Evolutionary conservation across 2,888 invertebrate genomes (phyloP).

Genomic region (Operophtera brumata): DNA sequence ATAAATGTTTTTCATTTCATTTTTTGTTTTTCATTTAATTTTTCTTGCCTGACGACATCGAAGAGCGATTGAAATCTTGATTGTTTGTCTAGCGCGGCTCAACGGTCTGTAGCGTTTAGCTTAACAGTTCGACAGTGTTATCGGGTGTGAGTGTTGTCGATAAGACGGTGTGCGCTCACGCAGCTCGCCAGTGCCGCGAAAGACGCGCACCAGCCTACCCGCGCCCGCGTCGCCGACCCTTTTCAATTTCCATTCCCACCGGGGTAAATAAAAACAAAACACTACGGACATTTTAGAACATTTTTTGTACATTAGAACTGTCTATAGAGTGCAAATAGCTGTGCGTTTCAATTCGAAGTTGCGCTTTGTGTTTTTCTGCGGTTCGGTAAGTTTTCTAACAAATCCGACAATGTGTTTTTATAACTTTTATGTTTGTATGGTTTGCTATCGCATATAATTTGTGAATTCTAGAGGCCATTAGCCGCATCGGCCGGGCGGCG

Average conservation of each 20-base stretch:
- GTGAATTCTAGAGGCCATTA: constrained; percentile 24
- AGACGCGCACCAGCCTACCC: constrained; percentile 53
- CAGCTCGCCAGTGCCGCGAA: constrained; percentile 57
- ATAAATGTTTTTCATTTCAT: too few relatives aligned
- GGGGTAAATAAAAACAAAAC: constrained; percentile 56
- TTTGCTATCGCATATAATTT: constrained; percentile 16
- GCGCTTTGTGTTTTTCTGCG: constrained; percentile 8
- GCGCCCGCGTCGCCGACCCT: constrained; percentile 30
- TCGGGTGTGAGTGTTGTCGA: constrained; percentile 65
- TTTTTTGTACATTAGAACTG: constrained; percentile 50
- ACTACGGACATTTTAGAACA: constrained; percentile 47
- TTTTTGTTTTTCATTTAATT: too few relatives aligned
- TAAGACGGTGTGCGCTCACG: constrained; percentile 61
- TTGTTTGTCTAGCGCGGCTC: constrained; percentile 24
- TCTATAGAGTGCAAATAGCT: constrained; percentile 42
- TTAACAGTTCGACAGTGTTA: constrained; percentile 58
- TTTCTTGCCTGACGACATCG: neutral
- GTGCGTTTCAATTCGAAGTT: constrained; percentile 38
- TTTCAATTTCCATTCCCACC: constrained; percentile 32
- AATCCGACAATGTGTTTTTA: constrained; percentile 10
- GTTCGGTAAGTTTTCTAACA: constrained; percentile 27
- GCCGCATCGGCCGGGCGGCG: constrained; percentile 26
- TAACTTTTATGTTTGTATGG: constrained; percentile 7
- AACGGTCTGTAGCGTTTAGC: constrained; percentile 23
- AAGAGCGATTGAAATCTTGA: neutral